Evolutionary conservation across 2,888 invertebrate species (phyloP).

Genomic region (Glyphotaelius pellucidus): DNA sequence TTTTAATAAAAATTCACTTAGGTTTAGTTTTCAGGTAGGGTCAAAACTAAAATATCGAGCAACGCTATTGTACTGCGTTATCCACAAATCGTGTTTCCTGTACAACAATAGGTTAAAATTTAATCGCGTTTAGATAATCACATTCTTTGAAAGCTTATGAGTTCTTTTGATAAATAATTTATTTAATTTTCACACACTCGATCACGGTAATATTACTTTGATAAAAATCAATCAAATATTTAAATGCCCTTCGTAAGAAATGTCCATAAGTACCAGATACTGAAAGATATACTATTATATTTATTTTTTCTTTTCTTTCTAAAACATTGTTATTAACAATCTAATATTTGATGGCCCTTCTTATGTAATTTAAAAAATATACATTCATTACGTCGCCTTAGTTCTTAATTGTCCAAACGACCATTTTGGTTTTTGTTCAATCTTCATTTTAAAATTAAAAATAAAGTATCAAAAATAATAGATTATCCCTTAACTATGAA

Average conservation of each 20-base stretch:
- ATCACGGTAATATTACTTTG: background rate
- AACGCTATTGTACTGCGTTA: background rate
- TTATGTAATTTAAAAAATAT: too few species aligned
- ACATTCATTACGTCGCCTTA: too few species aligned
- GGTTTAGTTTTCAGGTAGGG: background rate
- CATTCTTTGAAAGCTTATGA: background rate
- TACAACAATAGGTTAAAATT: background rate
- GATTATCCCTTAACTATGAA: too few species aligned
- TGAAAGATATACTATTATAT: background rate
- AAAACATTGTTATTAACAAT: background rate
- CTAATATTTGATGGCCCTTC: background rate
- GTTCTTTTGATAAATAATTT: background rate
- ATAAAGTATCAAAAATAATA: too few species aligned
- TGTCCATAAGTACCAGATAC: background rate
- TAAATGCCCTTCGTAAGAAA: background rate
- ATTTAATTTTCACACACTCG: background rate
- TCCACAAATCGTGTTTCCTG: background rate
- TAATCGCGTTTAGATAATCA: background rate
- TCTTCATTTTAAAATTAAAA: too few species aligned
- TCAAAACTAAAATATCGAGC: background rate
- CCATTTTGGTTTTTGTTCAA: too few species aligned
- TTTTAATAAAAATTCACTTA: background rate
- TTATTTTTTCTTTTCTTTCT: background rate
- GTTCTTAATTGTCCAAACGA: too few species aligned
- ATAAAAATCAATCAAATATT: background rate